phyloP scores from a whole-genome alignment of 2,888 invertebrate genomes.

The Thecocarcelia acutangulata region DNA sequence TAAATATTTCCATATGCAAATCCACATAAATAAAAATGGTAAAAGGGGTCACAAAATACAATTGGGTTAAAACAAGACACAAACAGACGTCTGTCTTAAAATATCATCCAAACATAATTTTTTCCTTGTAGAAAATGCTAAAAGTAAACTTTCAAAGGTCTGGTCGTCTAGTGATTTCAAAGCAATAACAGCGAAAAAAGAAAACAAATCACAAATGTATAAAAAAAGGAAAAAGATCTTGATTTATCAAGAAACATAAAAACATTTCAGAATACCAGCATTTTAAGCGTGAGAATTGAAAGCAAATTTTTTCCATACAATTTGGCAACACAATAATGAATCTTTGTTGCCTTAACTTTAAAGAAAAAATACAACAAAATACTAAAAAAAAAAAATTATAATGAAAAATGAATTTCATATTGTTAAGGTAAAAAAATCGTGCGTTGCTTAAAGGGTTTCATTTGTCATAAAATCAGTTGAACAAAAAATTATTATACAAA shows the following conservation, averaged over 20 bases:
- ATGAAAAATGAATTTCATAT: conserved; percentile 49
- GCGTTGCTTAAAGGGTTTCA: conserved; percentile 63
- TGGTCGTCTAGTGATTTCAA: not conserved
- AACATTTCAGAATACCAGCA: conserved; percentile 30
- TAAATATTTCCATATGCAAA: conserved; percentile 39
- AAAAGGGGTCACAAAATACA: conserved; percentile 48
- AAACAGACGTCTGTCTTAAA: conserved; percentile 27
- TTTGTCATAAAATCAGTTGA: conserved; percentile 6
- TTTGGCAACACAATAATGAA: conserved; percentile 9
- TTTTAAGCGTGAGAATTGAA: conserved; percentile 57
- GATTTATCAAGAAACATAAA: conserved; percentile 3
- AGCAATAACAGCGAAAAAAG: not conserved
- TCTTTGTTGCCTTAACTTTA: conserved; percentile 22
- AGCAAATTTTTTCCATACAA: conserved; percentile 24
- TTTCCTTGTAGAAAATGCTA: conserved; percentile 23
- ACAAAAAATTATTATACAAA: not conserved
- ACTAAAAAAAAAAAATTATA: conserved; percentile 9
- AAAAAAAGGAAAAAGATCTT: not conserved
- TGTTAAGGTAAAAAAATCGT: conserved; percentile 46
- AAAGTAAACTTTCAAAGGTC: conserved; percentile 12
- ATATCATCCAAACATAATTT: not conserved
- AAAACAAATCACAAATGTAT: not conserved
- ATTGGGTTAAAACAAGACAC: conserved; percentile 17
- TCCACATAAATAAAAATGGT: not conserved
- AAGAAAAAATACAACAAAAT: conserved; percentile 12